Evolutionary conservation across 2,113 vertebrate species (phyloP), one percentile per base, ranked within the genome.

Genomic region (Bubo scandiacus): DNA sequence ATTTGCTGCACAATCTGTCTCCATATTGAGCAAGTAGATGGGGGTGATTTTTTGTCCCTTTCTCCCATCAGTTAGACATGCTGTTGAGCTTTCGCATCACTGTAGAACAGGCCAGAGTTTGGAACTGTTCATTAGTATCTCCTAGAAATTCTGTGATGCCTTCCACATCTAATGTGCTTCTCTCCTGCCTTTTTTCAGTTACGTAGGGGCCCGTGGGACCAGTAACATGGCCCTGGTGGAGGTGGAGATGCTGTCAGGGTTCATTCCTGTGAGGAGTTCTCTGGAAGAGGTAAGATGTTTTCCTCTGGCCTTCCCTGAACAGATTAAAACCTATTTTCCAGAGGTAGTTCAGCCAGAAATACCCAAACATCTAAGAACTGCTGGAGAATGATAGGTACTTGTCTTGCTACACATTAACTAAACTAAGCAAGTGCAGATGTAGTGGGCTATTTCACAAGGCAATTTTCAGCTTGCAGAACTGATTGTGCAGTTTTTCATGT

Each of bases 191-290:
- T 70, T 49, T n/a, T 90, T 51, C 83, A 96, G 95, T 30, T 96
- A 96, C 2, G 5, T 21, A 43, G 95, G 95, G 38, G 29, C 91
- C 20, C 77, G 59, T 51, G 72, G 74, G 26, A 96, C n/a, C 0
- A 97, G 88, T 86, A 97, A 96, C 43, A 96, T 96, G 96, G 95
- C 72, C 38, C 42, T 97, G 51, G 26, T 96, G 47, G 92, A 95
- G 15, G 63, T 92, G 68, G 94, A 92, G 59, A 92, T 95, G 93
- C 65, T 96, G 21, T 96, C 96, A 78, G 95, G 92, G 23, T 96
- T 95, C 89, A 78, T 91, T 88, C 75, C 95, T 62, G 7, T 81
- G 52, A 94, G 84, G 65, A 91, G 27, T 32, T 96, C 93, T 55
- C 45, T 96, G 83, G 55, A 73, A 74, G 63, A 4, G 11, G 95